phyloP scores from a whole-genome alignment of 2,113 vertebrate species.

The Brachyistius frenatus region DNA sequence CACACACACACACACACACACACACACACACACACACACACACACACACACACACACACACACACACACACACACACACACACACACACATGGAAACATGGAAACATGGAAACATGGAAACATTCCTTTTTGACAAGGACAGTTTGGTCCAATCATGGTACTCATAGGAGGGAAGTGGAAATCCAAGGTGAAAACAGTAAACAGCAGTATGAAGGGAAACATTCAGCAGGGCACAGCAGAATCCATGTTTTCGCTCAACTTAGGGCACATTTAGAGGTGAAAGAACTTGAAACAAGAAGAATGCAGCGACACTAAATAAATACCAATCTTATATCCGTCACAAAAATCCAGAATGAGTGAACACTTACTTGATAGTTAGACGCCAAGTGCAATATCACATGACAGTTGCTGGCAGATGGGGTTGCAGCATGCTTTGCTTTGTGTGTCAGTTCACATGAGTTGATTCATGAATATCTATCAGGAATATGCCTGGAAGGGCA shows the following conservation, averaged over 20 bases:
- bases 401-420: slow-evolving; percentile 71
- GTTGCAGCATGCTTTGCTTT: slow-evolving; percentile 53
- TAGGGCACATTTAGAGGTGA: too few relatives aligned
- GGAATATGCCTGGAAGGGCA: slow-evolving; percentile 27
- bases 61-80: neutral
- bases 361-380: neutral
- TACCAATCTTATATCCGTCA: neutral
- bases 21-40: slow-evolving; percentile 14
- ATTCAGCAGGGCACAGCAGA: too few relatives aligned
- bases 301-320: too few relatives aligned
- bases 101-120: slow-evolving; percentile 45
- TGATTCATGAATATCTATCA: slow-evolving; percentile 74
- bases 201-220: too few relatives aligned
- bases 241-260: too few relatives aligned
- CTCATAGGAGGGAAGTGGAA: slow-evolving; percentile 22
- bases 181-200: slow-evolving; percentile 11
- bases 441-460: slow-evolving; percentile 62
- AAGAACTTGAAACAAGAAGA: neutral
- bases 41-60: slow-evolving; percentile 38
- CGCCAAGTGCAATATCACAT: slow-evolving; percentile 35
- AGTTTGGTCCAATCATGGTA: slow-evolving; percentile 1
- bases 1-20: slow-evolving; percentile 24
- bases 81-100: neutral
- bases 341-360: neutral
- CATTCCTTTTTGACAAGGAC: slow-evolving; percentile 44